Evolutionary conservation across 2,797 vertebrate genomes (phyloP).

Genomic region (Fundulus diaphanus): DNA sequence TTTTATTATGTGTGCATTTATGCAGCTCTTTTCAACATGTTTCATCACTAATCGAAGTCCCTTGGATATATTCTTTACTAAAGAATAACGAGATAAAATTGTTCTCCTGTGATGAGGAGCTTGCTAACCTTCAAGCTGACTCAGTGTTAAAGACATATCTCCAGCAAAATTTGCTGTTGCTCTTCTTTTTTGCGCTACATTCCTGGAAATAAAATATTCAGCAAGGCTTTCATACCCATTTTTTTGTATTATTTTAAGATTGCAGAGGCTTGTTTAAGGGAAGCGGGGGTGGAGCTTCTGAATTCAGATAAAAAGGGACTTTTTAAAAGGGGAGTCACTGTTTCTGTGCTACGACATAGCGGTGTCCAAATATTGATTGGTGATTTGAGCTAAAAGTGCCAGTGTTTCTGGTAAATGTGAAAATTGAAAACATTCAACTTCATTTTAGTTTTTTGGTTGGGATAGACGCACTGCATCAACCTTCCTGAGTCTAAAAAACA

Average conservation of each 20-base stretch:
- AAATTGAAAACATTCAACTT: background rate
- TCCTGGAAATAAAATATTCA: background rate
- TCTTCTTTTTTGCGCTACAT: background rate
- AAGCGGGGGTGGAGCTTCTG: too few relatives aligned
- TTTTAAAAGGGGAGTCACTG: background rate
- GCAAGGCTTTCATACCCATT: background rate
- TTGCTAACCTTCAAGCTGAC: background rate
- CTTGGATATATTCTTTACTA: background rate
- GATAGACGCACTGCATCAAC: background rate
- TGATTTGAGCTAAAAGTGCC: background rate
- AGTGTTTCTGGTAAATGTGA: background rate
- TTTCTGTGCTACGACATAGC: background rate
- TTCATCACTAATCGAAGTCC: background rate
- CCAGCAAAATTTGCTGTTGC: background rate
- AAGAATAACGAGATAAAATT: background rate
- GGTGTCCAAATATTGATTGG: background rate
- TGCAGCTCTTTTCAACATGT: background rate
- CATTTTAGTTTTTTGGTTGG: background rate
- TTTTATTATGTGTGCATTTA: background rate
- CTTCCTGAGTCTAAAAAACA: slow-evolving; percentile 5
- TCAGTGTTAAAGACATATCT: background rate
- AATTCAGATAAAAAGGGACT: background rate
- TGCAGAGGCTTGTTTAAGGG: background rate
- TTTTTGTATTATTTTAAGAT: background rate
- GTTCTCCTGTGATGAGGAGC: background rate